Conservation (phyloP, 2,888 invertebrate genomes). For the Cheilosia grossa region DNA sequence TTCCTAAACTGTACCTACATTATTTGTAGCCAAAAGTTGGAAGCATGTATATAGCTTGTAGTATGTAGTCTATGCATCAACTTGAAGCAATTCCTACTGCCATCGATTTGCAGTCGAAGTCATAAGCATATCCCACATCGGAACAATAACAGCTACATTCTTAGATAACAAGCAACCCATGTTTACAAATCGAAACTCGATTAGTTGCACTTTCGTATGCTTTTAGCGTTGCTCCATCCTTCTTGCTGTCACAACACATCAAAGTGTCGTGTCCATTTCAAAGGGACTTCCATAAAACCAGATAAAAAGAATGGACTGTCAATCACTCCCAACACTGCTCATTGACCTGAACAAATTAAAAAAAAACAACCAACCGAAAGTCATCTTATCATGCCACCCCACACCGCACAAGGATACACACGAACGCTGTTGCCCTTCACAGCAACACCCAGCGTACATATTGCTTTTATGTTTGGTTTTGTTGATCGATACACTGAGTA, state of each 20-base stretch:
- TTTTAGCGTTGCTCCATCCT: neutral
- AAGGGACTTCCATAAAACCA: constrained; percentile 14
- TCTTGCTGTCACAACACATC: constrained; percentile 5
- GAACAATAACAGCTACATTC: too few relatives aligned
- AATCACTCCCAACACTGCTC: constrained; percentile 38
- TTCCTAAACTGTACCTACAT: too few relatives aligned
- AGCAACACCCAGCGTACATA: constrained; percentile 21
- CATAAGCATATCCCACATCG: too few relatives aligned
- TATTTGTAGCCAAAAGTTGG: too few relatives aligned
- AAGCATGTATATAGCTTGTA: too few relatives aligned
- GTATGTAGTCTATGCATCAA: too few relatives aligned
- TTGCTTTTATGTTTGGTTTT: constrained; percentile 18
- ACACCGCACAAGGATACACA: constrained; percentile 18
- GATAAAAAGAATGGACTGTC: constrained; percentile 45
- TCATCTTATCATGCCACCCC: constrained; percentile 47
- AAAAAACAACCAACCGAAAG: constrained; percentile 28
- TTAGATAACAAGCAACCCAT: too few relatives aligned
- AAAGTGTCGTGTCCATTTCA: constrained; percentile 18
- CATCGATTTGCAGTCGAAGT: neutral
- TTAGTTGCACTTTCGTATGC: neutral
- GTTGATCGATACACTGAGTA: neutral
- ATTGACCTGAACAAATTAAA: constrained; percentile 50
- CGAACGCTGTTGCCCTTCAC: neutral
- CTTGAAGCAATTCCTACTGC: too few relatives aligned
- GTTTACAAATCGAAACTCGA: neutral